A percentile compares a stretch with the other conserved stretches of the same genome.
These are phyloP conservation scores for Sus scrofa DNA, from an alignment of 2,113 vertebrate genomes.

Conservation along the genomic window DNA sequence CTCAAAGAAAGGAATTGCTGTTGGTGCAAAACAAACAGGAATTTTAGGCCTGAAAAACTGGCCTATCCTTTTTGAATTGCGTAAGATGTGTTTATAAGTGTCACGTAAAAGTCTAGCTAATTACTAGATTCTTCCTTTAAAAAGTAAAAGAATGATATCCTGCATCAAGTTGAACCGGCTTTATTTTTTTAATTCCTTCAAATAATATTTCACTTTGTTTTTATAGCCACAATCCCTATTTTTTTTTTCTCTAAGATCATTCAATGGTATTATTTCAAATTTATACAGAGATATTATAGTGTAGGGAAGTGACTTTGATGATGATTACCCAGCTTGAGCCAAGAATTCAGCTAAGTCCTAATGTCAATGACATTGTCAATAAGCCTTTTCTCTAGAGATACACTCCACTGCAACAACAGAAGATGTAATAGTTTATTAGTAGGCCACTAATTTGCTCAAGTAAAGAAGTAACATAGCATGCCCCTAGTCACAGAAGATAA, in stretches of 20 bases:
- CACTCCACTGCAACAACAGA: background rate
- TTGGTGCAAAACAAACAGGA: background rate
- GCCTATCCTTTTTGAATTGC: background rate
- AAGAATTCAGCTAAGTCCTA: background rate
- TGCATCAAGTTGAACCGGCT: background rate
- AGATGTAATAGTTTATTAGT: background rate
- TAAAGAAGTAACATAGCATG: background rate
- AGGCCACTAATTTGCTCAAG: background rate
- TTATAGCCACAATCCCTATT: background rate
- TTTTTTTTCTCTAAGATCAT: background rate
- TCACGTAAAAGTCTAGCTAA: background rate
- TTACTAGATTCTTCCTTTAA: background rate
- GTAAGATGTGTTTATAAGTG: background rate
- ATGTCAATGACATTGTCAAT: no score
- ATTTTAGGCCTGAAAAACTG: background rate
- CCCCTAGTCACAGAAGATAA: background rate
- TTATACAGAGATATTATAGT: background rate
- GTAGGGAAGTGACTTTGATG: background rate
- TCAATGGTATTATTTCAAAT: background rate
- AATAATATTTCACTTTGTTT: background rate
- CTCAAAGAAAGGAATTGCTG: background rate
- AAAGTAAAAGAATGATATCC: background rate
- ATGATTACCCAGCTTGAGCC: background rate
- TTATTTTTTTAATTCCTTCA: background rate
- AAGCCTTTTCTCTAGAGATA: background rate